These are phyloP conservation scores for Smutsia gigantea DNA, from an alignment of 2,797 vertebrate species.

Conservation along the genomic window DNA sequence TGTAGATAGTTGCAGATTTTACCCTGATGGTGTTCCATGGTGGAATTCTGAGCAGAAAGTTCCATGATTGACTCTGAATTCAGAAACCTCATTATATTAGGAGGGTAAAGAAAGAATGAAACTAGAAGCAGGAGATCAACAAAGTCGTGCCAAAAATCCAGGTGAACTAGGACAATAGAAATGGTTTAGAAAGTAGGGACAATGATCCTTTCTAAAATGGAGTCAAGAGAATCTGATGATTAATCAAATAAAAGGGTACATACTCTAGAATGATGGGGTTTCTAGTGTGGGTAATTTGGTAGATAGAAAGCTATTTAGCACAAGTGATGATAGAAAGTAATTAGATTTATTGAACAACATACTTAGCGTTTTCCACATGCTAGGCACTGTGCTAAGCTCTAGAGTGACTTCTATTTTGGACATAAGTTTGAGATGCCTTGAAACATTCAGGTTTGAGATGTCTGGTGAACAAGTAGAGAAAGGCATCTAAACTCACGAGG, in stretches of 20 bases:
- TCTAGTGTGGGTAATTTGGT: not conserved
- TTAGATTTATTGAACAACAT: not conserved
- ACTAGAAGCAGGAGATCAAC: not conserved
- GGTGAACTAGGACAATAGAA: not conserved
- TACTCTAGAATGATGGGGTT: not conserved
- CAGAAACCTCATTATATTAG: not conserved
- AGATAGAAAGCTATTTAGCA: not conserved
- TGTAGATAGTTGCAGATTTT: not conserved
- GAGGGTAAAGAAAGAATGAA: not conserved
- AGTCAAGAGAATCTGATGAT: not conserved
- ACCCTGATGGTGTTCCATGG: not conserved
- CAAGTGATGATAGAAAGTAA: not conserved
- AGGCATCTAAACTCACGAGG: not conserved
- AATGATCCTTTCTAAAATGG: not conserved
- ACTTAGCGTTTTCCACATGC: not conserved
- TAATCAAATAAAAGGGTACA: not conserved
- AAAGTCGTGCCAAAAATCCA: not conserved
- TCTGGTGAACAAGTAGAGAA: not conserved
- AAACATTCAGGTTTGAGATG: not conserved
- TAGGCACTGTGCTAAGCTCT: not conserved
- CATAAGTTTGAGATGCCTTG: not conserved
- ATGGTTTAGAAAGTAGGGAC: not conserved
- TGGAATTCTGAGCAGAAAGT: not conserved
- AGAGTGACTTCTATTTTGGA: not conserved
- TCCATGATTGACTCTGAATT: not conserved